Conservation (phyloP, 1,140 invertebrate genomes). For the Anastatus disparis region DNA sequence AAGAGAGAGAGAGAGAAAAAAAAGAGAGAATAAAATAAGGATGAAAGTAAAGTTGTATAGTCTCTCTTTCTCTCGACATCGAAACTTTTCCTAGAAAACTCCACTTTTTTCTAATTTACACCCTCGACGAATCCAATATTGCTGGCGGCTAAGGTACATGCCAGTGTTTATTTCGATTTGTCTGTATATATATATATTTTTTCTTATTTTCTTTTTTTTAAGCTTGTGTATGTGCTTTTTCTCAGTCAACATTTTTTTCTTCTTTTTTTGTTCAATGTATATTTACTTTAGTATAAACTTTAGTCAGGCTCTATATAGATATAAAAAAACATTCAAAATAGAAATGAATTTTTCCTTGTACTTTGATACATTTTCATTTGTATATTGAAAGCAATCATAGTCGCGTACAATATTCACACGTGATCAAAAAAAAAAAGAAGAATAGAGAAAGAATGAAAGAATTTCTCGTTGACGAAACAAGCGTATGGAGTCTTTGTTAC, state of each 20-base stretch:
- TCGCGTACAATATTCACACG: no score
- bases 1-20: not conserved
- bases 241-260: not conserved
- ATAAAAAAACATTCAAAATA: no score
- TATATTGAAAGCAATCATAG: no score
- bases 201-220: no score
- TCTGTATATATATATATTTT: not conserved
- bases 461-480: no score
- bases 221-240: no score
- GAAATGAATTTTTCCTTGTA: no score
- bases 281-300: no score
- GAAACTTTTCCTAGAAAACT: slow-evolving; percentile 53
- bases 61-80: slow-evolving; percentile 19
- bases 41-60: not conserved
- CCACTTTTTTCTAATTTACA: slow-evolving; percentile 61
- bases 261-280: not conserved
- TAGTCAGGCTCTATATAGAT: no score
- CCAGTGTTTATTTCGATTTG: not conserved
- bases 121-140: slow-evolving; percentile 53
- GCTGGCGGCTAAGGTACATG: slow-evolving; percentile 36
- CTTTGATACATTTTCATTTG: no score
- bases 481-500: not conserved
- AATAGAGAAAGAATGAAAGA: no score
- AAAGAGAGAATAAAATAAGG: not conserved
- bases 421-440: not conserved